A percentile compares a stretch with the other conserved stretches of the same genome.
These are phyloP conservation scores for Plusia festucae DNA, from an alignment of 2,888 invertebrate genomes.

Conservation along the genomic window DNA sequence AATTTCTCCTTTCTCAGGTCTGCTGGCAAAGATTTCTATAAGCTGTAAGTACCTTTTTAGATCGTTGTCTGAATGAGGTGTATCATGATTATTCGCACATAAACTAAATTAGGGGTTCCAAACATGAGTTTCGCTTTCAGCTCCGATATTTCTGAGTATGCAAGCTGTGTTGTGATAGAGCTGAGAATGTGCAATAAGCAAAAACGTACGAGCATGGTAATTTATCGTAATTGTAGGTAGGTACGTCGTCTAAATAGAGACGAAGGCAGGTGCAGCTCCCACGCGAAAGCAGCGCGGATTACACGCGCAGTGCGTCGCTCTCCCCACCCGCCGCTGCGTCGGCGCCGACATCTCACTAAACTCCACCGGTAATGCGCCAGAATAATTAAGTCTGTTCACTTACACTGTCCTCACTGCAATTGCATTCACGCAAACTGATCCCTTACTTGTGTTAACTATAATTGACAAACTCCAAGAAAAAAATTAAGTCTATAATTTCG, in stretches of 20 bases:
- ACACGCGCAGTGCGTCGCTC: constrained; percentile 39
- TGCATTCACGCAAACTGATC: constrained; percentile 29
- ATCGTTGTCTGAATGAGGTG: no score
- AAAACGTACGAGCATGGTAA: constrained; percentile 68
- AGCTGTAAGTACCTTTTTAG: no score
- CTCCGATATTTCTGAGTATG: constrained; percentile 31
- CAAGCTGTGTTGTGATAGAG: constrained; percentile 46
- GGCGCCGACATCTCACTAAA: constrained; percentile 35
- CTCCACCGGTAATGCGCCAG: constrained; percentile 46
- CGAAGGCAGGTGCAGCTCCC: constrained; percentile 70
- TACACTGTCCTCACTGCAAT: constrained; percentile 34
- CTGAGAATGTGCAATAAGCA: constrained; percentile 66
- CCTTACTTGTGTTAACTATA: constrained; percentile 27
- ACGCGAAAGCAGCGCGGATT: constrained; percentile 68
- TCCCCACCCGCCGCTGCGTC: constrained; percentile 38
- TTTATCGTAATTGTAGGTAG: constrained; percentile 68
- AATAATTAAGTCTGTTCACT: constrained; percentile 35
- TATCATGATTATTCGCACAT: no score
- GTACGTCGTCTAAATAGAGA: constrained; percentile 61
- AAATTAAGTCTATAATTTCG: background rate
- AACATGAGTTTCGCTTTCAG: constrained; percentile 46
- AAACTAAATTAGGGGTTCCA: constrained; percentile 10
- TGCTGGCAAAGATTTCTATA: no score
- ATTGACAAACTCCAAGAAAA: constrained; percentile 20
- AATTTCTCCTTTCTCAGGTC: no score